These are phyloP conservation scores for Hylia prasina DNA, from an alignment of 2,113 vertebrate genomes.

Conservation along the genomic window DNA sequence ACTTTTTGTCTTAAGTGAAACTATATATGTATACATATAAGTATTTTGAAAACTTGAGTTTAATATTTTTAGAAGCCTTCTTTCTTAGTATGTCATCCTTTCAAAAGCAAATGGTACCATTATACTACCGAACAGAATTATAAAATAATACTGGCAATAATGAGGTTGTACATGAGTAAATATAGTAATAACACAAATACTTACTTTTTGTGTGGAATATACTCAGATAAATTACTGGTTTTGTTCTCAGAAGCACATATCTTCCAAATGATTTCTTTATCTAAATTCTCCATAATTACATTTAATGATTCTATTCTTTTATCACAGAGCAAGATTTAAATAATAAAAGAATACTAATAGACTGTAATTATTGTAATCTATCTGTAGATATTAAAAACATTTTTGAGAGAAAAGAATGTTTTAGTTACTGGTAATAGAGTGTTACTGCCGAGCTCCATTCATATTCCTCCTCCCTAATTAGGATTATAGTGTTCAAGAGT, in stretches of 20 bases:
- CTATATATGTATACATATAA: not conserved
- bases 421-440: not conserved
- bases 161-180: not conserved
- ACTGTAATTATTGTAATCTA: slow-evolving; percentile 40
- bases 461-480: slow-evolving; percentile 42
- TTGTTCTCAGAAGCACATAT: not conserved
- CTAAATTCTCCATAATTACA: slow-evolving; percentile 44
- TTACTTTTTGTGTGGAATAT: not conserved
- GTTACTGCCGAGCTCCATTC: not conserved
- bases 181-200: not conserved
- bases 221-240: not conserved
- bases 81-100: not conserved
- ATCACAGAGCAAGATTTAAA: slow-evolving; percentile 25
- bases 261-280: slow-evolving; percentile 20
- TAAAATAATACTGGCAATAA: not conserved
- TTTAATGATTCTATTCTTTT: slow-evolving; percentile 39
- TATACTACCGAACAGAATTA: not conserved
- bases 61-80: not conserved
- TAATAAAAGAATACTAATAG: slow-evolving; percentile 37
- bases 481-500: not conserved
- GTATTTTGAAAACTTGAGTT: not conserved
- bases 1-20: not conserved
- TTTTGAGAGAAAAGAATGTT: not conserved
- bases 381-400: slow-evolving; percentile 14
- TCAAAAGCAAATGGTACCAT: not conserved